Base-by-base conservation (phyloP, 2,113 vertebrate genomes). In the Vulpes lagopus region DNA sequence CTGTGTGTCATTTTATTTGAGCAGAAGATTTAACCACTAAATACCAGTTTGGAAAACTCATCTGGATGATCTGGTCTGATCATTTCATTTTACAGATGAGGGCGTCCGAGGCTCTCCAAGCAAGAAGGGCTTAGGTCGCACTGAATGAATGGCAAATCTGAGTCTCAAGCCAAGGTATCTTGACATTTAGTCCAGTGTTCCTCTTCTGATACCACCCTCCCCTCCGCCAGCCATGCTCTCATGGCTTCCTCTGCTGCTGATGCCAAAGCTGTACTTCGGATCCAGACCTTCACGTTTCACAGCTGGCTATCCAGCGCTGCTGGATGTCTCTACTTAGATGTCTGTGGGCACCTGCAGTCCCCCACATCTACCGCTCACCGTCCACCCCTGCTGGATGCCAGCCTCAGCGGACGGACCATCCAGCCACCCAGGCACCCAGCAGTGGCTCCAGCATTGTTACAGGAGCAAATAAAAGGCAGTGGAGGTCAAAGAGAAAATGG, bases 21-120 rank as follows among this genome's bases (percentile, higher is more conserved):
- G 89, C n/a, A 51, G 81, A 85, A 92, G 60, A 80, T 76, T 95
- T 53, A 90, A 79, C 79, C 43, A 59, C 79, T 89, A 59, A 79
- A 94, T 55, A 23, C 88, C 87, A 92, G 38, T 87, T 73, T 92
- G 53, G 57, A 76, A 57, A 64, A 62, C 60, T 53, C 43, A 43
- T 43, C 43, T 43, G 43, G 43, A 38, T 59, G 25, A 73, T 62
- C 30, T 64, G 57, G 25, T 93, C 91, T 76, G 89, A 89, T 84
- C 76, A 92, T 94, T 92, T 84, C 76, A 92, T 94, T 92, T 94
- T 91, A 78, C 53, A 96, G 81, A 88, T 16, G 71, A 85, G 53
- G 69, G 43, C 19, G 8, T 76, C 57, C 0, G 0, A 89, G 88
- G 23, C 43, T 57, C n/a, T 53, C 51, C 0, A 0, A 27, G 20